These are phyloP conservation scores for Chrysogorgia sp. DNA, from an alignment of 92 coral and sea anemone genomes.

Conservation along the genomic window DNA sequence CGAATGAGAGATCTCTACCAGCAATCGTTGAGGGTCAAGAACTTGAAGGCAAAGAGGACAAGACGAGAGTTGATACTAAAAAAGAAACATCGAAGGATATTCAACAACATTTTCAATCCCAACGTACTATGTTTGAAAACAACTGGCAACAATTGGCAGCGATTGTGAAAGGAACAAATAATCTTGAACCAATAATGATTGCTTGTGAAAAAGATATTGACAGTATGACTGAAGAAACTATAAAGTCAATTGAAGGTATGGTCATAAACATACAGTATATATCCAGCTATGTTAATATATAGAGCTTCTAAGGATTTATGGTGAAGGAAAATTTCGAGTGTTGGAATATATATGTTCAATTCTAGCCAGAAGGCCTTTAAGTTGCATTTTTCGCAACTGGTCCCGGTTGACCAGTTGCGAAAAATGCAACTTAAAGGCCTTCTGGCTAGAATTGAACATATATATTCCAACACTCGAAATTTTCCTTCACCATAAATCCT, in stretches of 20 bases:
- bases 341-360: no score
- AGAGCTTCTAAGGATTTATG: background rate
- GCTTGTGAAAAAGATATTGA: conserved; percentile 71
- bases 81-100: conserved; percentile 53
- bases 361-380: no score
- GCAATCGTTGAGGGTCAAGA: conserved; percentile 48
- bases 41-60: conserved; percentile 26
- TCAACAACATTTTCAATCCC: conserved; percentile 76
- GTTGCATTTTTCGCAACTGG: no score
- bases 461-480: no score
- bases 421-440: no score
- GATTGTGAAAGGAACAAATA: conserved; percentile 81
- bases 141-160: conserved; percentile 80
- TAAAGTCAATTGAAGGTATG: conserved; percentile 79
- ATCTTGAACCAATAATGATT: conserved; percentile 73
- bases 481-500: no score
- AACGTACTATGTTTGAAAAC: conserved; percentile 68
- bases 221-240: conserved; percentile 56
- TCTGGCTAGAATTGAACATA: no score
- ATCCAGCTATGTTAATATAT: background rate
- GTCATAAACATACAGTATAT: background rate
- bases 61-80: conserved; percentile 55
- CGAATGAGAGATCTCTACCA: conserved; percentile 39
- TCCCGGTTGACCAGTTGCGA: no score
- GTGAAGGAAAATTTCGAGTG: no score